These are phyloP conservation scores for Phalera bucephala DNA, from an alignment of 2,888 invertebrate genomes.

Conservation along the genomic window DNA sequence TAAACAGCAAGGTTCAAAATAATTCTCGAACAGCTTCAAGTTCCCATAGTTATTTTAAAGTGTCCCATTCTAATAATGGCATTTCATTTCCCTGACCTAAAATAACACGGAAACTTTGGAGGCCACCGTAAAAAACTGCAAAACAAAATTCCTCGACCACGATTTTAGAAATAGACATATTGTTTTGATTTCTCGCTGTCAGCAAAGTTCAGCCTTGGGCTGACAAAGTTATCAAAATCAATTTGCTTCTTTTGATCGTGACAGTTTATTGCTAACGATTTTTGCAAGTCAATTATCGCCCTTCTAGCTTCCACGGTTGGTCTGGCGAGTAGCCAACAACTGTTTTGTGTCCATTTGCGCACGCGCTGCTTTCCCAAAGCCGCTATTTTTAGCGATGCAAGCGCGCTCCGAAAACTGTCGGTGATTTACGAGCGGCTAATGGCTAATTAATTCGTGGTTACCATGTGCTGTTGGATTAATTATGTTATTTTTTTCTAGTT, in stretches of 20 bases:
- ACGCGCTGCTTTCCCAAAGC: slow-evolving; percentile 33
- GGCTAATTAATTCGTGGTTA: slow-evolving; percentile 48
- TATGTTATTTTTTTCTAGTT: slow-evolving; percentile 29
- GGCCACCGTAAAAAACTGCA: neutral
- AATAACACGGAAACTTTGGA: neutral
- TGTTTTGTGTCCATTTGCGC: slow-evolving; percentile 51
- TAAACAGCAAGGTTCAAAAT: no score
- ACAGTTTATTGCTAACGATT: slow-evolving; percentile 18
- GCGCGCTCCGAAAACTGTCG: slow-evolving; percentile 36
- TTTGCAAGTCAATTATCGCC: slow-evolving; percentile 19
- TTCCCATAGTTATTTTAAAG: neutral
- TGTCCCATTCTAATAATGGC: neutral
- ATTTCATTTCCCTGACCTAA: neutral
- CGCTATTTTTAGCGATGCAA: slow-evolving; percentile 45
- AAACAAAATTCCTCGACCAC: neutral
- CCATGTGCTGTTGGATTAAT: slow-evolving; percentile 35
- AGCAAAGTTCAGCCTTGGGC: neutral
- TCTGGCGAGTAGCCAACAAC: slow-evolving; percentile 46
- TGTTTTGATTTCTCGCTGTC: neutral
- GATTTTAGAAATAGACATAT: neutral
- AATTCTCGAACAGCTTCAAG: neutral
- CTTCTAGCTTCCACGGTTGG: slow-evolving; percentile 29
- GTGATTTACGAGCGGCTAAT: slow-evolving; percentile 55
- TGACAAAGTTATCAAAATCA: no score
- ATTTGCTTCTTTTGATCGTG: neutral